Base-by-base conservation (phyloP, 2,113 vertebrate species). In the Xiphias gladius region DNA sequence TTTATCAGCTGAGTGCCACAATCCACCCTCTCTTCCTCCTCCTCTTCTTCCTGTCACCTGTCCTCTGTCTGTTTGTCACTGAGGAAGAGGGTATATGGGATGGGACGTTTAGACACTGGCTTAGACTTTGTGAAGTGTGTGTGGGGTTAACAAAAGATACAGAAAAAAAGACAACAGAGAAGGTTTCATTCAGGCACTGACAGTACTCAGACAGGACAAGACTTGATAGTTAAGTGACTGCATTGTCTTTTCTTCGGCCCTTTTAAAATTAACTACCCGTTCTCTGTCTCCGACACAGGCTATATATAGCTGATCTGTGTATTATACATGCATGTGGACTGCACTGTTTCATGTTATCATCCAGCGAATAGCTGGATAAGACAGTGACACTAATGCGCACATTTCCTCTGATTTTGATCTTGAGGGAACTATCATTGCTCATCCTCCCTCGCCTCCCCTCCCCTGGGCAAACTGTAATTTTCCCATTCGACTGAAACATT, bases 401-500 rank as follows among this genome's bases (percentile, higher is more conserved):
- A 74, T 89, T 90, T 90, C 87, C 88, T 88, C 78, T 84, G 4
- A 26, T 89, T 91, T 86, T 84, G 84, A 91, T 92, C 87, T 89
- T 61, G 61, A 88, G 80, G 82, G 71, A 88, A 74, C 28, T 76
- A 70, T 67, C 74, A 20, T 46, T 65, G 63, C 10, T 37, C 16
- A 73, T 14, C n/a, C 28, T 24, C 37, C 54, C 61, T 37, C 0
- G 7, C 55, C 39, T 61, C 75, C 12, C 28, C 73, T 84, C 86
- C 85, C 77, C 66, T 71, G 79, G 84, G 88, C 82, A 87, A 80
- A 89, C 87, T 67, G 76, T 88, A 79, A 91, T 86, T 85, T 86
- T 83, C 89, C 84, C 83, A 74, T 88, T 88, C 39, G 87, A 61
- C 84, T 86, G 80, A 89, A 90, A 80, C 84, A 58, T 75, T 83